Percentiles rank a stretch among this genome's conserved stretches.
phyloP scores from a whole-genome alignment of 2,113 vertebrate genomes.

The Ceyx melanurus region DNA sequence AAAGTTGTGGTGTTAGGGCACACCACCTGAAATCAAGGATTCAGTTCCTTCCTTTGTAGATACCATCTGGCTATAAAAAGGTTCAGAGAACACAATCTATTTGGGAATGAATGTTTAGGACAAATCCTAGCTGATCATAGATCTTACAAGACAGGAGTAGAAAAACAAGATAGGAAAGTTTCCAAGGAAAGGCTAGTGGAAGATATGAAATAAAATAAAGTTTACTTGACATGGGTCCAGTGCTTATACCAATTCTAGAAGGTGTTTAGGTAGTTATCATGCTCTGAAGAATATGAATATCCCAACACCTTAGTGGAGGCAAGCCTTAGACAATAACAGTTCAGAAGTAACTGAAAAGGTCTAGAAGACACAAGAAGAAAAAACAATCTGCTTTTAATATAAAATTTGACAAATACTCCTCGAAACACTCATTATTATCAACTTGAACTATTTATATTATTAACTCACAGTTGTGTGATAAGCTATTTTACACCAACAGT shows the following conservation, averaged over 20 bases:
- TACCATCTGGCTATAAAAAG: neutral
- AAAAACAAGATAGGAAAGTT: neutral
- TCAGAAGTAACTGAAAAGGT: neutral
- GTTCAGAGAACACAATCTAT: accelerated
- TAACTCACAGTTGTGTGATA: neutral
- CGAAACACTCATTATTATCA: neutral
- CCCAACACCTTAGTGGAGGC: neutral
- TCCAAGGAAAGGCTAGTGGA: neutral
- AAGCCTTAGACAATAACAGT: neutral
- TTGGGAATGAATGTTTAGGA: neutral
- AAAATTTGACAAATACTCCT: neutral
- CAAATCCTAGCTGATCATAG: neutral
- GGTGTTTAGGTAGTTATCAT: neutral
- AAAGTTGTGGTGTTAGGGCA: neutral
- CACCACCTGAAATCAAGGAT: accelerated
- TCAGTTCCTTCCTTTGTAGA: neutral
- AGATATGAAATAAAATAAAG: neutral
- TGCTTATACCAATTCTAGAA: neutral
- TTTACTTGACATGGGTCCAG: neutral
- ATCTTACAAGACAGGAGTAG: neutral
- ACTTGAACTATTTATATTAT: neutral
- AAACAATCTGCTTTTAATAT: neutral
- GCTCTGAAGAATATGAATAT: neutral
- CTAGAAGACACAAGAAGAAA: neutral
- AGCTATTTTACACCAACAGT: neutral